Percentiles rank a stretch among this genome's conserved stretches.
Conservation (phyloP, 2,888 invertebrate species). For the Lycaena phlaeas region DNA sequence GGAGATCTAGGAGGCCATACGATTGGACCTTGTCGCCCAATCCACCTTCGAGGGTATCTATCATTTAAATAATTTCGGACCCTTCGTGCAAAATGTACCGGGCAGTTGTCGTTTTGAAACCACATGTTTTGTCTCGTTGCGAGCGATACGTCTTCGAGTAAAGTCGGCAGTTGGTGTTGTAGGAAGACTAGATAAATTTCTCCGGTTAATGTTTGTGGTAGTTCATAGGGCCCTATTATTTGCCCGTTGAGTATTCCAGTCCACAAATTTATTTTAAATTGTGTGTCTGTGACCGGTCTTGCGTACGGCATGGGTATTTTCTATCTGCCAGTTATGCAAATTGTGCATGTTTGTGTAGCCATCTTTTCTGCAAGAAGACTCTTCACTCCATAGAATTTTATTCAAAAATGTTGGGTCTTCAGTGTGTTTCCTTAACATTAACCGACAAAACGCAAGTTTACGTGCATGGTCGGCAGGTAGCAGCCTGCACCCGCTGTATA, state of each 20-base stretch:
- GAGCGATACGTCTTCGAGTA: neutral
- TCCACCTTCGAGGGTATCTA: conserved; percentile 1
- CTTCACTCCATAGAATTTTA: too few relatives aligned
- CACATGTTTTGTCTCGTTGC: neutral
- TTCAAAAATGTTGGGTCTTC: too few relatives aligned
- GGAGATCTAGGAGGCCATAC: neutral
- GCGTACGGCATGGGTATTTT: too few relatives aligned
- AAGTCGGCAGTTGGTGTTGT: neutral
- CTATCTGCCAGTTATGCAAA: too few relatives aligned
- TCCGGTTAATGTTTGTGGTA: neutral
- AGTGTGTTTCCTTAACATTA: too few relatives aligned
- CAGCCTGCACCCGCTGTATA: too few relatives aligned
- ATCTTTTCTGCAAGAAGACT: too few relatives aligned
- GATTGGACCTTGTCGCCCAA: conserved; percentile 3
- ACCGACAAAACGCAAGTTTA: too few relatives aligned
- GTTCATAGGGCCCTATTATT: neutral
- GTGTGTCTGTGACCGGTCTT: too few relatives aligned
- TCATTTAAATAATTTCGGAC: conserved; percentile 1
- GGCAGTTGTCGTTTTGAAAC: conserved; percentile 17
- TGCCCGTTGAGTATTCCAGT: neutral
- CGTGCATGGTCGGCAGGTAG: too few relatives aligned
- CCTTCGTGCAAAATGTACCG: conserved; percentile 6
- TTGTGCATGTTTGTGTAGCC: too few relatives aligned
- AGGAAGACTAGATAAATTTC: neutral
- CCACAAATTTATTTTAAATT: neutral